Base-by-base conservation (phyloP, 2,888 invertebrate species). In the Proisotoma minuta region DNA sequence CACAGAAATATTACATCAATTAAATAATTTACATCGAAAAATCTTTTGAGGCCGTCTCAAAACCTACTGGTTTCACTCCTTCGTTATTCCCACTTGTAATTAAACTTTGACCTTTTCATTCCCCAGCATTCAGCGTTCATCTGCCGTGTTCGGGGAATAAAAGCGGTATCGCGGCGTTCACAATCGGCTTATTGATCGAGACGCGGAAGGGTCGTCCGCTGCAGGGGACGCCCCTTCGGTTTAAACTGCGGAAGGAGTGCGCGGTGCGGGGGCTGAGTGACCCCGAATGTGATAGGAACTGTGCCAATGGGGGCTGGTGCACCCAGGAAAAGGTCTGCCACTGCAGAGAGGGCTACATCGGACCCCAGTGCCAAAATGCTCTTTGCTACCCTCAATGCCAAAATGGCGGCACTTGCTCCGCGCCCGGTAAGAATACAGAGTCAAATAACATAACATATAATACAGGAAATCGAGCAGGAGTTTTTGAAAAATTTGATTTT, bases 191-290 rank as follows among this genome's bases (percentile, higher is more conserved):
- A 73, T 83, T 88, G 75, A 88, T 94, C 76, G 87, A 89, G 79
- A 88, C 85, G 76, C 84, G 88, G 73, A 86, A 87, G 78, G 87
- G 88, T 68, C 84, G 85, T 77, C 86, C 89, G 69, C 80, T 93
- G 74, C 87, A 88, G 77, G 92, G 92, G 76, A 93, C 91, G 76
- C 93, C 93, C 65, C 81, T 94, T 75, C 84, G 90, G 76, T 83
- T 93, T 77, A 87, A 87, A 79, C 84, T 93, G 78, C 86, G 89
- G 81, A 93, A 93, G 85, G 92, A 93, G 84, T 94, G 93, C 83
- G 87, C 89, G 79, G 88, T 89, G 86, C 89, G 90, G 89, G 86
- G 86, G 86, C 85, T 86, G 86, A 86, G 83, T 53, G 92, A 91
- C 81, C 89, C 91, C 51, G 91, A 91, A 79, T 91, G 91, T 79